Base-by-base conservation (phyloP, 1,140 invertebrate genomes). In the Drosophila bifasciata region DNA sequence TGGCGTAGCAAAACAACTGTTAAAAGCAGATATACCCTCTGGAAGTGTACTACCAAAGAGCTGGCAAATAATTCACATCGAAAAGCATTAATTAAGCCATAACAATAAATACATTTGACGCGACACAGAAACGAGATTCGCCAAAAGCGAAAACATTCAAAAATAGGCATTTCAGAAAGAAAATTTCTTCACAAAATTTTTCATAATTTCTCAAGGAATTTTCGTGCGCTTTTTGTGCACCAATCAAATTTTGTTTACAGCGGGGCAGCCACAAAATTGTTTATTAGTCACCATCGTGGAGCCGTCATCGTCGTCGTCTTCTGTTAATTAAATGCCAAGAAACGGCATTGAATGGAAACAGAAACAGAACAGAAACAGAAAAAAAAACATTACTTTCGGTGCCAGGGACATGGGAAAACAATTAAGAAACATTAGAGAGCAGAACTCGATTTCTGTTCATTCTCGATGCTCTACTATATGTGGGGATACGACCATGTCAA, bases 61-160 rank as follows among this genome's bases (percentile, higher is more conserved):
- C 28, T 9, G 8, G 11, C 32, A 13, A 39, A 50, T 55, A 50
- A 57, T 28, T 23, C 51, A 58, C 79, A 71, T 79, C 46, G 53
- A 50, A 62, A 53, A 45, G 50, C 57, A 67, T 85, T 84, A 79
- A 84, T 84, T 84, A 84, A 79, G 71, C 39, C 57, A 64, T 71
- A 76, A 79, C 76, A 85, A 83, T 79, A 71, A 83, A 69, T 58
- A 55, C 46, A 69, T 59, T 28, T 32, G 52, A 66, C 40, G 52
- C 63, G 69, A 48, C 78, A 76, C 40, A 44, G 53, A 53, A 32
- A 50, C 43, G 49, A 23, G 40, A 63, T 51, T 63, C 51, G 66
- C 36, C 16, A 39, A 49, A 28, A 53, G 57, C 36, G 61, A 57
- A 59, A 59, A 3, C 28, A 21, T 23, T 59, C 32, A 43, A 43